Base-by-base conservation (phyloP, 1,140 invertebrate genomes). In the Chrysomallon squamiferum region DNA sequence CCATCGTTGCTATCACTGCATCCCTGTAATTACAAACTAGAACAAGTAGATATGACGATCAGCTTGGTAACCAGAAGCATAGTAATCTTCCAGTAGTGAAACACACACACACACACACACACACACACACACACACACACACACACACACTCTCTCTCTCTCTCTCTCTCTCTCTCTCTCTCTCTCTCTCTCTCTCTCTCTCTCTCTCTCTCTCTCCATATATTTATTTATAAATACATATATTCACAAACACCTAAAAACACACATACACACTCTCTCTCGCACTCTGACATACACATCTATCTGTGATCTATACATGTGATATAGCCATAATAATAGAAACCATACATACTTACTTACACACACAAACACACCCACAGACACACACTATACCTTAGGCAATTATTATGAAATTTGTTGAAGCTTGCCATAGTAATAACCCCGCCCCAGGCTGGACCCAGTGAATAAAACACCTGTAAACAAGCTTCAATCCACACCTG, bases 401-500 rank as follows among this genome's bases (percentile, higher is more conserved):
- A 50, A 76, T 94, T 92, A 38, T 38, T 38, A 32, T 87, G 86
- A 80, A 95, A 94, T 33, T 88, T 87, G 76, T 94, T 94, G 81
- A 93, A 93, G 0, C 35, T 38, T 38, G 57, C 29, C 72, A 92
- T 92, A 87, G 92, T 93, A 38, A 92, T 89, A 52, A 93, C 88
- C 1, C 89, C 87, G 32, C 92, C 92, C 68, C 90, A 90, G 20
- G 91, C 90, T 18, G 93, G 90, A 6, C 90, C 90, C 2, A 93
- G 78, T 0, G 92, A 93, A 79, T 94, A 94, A 72, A 92, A 78
- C 59, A 78, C 92, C 74, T 94, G 93, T 0, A 91, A 91, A 0
- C 92, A 90, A 18, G 93, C 93, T 2, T 91, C 90, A 75, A 92
- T 92, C 93, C 93, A 95, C 69, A 73, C 78, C 86, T 78, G 27